phyloP scores from a whole-genome alignment of 2,113 vertebrate genomes.

The Acinonyx jubatus region DNA sequence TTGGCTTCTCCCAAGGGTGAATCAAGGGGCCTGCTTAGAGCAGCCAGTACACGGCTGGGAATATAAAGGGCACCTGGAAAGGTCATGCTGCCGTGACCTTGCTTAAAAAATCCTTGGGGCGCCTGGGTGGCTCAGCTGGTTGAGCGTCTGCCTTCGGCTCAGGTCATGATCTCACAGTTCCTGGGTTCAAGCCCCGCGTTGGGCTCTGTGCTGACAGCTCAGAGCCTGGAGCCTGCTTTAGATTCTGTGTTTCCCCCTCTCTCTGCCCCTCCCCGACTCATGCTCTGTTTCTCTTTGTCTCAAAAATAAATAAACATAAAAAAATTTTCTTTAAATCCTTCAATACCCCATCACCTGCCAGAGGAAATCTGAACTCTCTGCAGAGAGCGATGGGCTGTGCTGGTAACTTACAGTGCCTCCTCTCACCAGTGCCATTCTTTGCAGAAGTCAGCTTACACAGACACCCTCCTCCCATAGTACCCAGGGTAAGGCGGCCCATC shows the following conservation, averaged over 20 bases:
- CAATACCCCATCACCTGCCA: neutral
- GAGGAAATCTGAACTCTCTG: neutral
- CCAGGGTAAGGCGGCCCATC: neutral
- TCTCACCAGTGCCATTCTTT: neutral
- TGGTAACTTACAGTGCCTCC: neutral
- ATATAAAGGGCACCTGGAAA: neutral
- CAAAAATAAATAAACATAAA: no score
- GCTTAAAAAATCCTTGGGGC: neutral
- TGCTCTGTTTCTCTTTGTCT: no score
- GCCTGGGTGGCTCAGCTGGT: no score
- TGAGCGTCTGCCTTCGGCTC: no score
- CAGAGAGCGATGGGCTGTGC: neutral
- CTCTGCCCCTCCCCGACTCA: no score
- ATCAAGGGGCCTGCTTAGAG: fast-evolving
- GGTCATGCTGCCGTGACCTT: no score
- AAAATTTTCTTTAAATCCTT: neutral
- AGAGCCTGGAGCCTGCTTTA: no score
- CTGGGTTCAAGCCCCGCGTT: no score
- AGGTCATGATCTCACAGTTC: no score
- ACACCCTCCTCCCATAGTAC: no score
- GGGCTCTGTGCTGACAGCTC: no score
- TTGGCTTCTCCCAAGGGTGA: neutral
- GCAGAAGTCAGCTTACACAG: neutral
- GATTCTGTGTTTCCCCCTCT: no score
- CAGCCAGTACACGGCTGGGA: neutral